These are phyloP conservation scores for Elegia similella DNA, from an alignment of 2,888 invertebrate species.

Conservation along the genomic window DNA sequence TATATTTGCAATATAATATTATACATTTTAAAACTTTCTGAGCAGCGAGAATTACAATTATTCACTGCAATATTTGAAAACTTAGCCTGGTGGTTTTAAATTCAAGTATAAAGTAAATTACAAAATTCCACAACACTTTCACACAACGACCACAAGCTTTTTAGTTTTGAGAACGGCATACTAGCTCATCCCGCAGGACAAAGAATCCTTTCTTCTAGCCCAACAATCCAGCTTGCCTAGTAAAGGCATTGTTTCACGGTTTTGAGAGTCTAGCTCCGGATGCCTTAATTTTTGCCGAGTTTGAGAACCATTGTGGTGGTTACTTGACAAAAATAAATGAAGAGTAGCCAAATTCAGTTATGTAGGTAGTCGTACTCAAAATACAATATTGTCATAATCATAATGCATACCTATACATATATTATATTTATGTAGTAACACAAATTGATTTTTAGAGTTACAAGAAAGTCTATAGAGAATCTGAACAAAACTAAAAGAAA, in stretches of 20 bases:
- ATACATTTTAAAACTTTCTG: too few relatives aligned
- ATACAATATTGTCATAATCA: too few relatives aligned
- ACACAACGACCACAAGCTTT: constrained; percentile 28
- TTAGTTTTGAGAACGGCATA: constrained; percentile 40
- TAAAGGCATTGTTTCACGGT: constrained; percentile 58
- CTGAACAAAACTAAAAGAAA: too few relatives aligned
- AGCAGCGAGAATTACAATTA: too few relatives aligned
- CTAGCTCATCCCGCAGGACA: constrained; percentile 54
- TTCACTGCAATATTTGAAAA: background rate
- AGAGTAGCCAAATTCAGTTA: too few relatives aligned
- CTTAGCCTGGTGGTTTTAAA: background rate
- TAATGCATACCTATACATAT: too few relatives aligned
- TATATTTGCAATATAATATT: too few relatives aligned
- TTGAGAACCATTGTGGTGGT: background rate
- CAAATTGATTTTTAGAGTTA: too few relatives aligned
- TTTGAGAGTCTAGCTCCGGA: constrained; percentile 35
- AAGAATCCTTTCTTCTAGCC: constrained; percentile 55
- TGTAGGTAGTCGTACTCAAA: too few relatives aligned
- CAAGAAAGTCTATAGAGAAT: too few relatives aligned
- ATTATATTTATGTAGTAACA: too few relatives aligned
- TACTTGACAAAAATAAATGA: background rate
- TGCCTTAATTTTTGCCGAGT: constrained; percentile 2
- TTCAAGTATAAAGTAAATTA: background rate
- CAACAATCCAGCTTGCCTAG: constrained; percentile 60
- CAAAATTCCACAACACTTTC: background rate